phyloP scores from a whole-genome alignment of 2,797 vertebrate species.

The Sebastes itinus region DNA sequence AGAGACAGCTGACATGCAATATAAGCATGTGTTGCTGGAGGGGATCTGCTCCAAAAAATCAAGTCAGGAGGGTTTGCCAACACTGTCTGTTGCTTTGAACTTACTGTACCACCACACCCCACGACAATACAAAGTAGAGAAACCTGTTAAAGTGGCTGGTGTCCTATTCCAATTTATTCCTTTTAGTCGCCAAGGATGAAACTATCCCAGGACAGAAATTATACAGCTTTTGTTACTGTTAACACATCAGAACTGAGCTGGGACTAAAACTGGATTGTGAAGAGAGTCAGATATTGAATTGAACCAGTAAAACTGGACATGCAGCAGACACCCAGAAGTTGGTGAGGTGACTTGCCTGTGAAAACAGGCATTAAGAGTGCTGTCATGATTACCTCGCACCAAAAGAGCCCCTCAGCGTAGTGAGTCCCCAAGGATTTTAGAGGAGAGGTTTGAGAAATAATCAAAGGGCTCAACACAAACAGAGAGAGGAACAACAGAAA shows the following conservation, averaged over 20 bases:
- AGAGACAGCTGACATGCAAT: too few species aligned
- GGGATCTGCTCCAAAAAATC: background rate
- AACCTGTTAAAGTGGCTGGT: background rate
- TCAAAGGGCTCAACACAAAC: background rate
- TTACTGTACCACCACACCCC: background rate
- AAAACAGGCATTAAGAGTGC: background rate
- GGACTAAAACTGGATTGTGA: background rate
- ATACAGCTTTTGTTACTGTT: background rate
- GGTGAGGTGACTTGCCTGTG: background rate
- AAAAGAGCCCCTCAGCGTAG: background rate
- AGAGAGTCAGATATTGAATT: background rate
- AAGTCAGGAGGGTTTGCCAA: background rate
- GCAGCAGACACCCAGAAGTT: background rate
- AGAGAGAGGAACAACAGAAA: background rate
- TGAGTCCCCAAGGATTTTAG: constrained; percentile 14
- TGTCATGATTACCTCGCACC: constrained; percentile 13
- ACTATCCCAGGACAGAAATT: background rate
- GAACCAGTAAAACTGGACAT: background rate
- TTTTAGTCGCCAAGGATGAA: background rate
- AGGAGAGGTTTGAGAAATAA: background rate
- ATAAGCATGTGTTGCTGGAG: background rate
- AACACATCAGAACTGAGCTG: background rate
- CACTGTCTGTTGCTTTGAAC: background rate
- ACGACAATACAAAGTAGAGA: background rate
- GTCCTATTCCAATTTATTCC: background rate